Percentiles rank a stretch among this genome's conserved stretches.
These are phyloP conservation scores for Amiota communis DNA, from an alignment of 2,888 invertebrate genomes.

Conservation along the genomic window DNA sequence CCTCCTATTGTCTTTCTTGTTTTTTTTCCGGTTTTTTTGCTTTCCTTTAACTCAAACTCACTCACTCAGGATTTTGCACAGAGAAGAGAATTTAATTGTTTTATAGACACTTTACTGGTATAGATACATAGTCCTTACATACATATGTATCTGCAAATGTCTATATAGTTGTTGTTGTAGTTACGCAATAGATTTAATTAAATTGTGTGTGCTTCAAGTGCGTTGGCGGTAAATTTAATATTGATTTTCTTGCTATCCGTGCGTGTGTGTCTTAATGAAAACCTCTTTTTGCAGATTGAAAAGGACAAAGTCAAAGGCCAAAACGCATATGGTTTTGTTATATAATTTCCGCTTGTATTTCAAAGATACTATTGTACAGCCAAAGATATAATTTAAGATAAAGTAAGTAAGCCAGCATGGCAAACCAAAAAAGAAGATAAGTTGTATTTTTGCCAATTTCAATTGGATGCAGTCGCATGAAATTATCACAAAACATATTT, in stretches of 20 bases:
- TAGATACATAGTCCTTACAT: no score
- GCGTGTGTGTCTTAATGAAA: neutral
- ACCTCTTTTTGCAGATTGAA: slow-evolving; percentile 6
- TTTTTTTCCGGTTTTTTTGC: slow-evolving; percentile 46
- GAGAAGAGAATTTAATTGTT: slow-evolving; percentile 56
- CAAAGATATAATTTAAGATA: neutral
- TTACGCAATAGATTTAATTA: slow-evolving; percentile 65
- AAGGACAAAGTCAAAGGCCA: neutral
- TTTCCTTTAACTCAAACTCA: neutral
- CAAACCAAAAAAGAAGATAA: no score
- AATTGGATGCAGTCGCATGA: no score
- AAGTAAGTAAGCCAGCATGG: no score
- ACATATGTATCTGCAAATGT: slow-evolving; percentile 25
- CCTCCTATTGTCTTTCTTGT: slow-evolving; percentile 48
- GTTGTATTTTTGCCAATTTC: no score
- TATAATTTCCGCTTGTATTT: slow-evolving; percentile 30
- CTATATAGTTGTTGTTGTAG: slow-evolving; percentile 42
- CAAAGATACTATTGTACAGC: no score
- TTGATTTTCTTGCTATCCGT: slow-evolving; percentile 2
- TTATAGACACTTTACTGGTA: slow-evolving; percentile 57
- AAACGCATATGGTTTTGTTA: slow-evolving; percentile 30
- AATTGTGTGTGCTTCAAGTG: slow-evolving; percentile 57
- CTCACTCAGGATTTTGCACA: neutral
- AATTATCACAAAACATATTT: no score
- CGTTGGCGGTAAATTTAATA: slow-evolving; percentile 34